phyloP scores from a whole-genome alignment of 35 echinoderm and acorn worm species.

The Amphiura filiformis region DNA sequence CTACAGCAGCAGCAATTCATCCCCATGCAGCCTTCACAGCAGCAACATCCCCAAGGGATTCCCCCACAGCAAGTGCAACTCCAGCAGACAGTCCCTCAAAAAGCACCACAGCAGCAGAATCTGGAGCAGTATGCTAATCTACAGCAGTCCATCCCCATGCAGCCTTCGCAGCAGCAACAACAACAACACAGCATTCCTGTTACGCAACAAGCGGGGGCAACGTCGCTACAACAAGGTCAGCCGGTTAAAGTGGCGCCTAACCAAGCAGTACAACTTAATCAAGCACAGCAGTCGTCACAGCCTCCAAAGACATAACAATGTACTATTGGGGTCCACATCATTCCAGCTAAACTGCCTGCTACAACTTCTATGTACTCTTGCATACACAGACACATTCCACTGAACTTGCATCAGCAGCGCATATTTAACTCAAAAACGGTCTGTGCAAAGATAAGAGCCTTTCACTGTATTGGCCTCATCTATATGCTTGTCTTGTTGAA shows the following conservation, averaged over 20 bases:
- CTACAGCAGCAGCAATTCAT: background rate
- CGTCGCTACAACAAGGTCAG: background rate
- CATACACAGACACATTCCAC: constrained; percentile 9
- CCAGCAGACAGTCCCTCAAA: too few species aligned
- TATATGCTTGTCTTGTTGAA: too few species aligned
- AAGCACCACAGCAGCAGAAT: too few species aligned
- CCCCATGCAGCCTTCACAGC: background rate
- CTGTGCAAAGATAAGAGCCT: too few species aligned
- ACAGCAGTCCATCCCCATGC: background rate
- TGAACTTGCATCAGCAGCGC: background rate
- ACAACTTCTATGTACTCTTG: background rate
- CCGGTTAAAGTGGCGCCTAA: background rate
- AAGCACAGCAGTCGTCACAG: background rate
- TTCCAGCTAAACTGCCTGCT: background rate
- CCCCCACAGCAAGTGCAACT: background rate
- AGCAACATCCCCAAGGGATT: too few species aligned
- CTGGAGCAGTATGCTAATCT: too few species aligned
- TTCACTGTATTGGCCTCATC: too few species aligned
- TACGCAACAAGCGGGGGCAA: background rate
- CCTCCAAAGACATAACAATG: constrained; percentile 5
- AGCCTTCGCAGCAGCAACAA: background rate
- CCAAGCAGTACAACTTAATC: background rate
- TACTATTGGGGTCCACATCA: background rate
- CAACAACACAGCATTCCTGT: background rate
- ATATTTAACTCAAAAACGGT: too few species aligned